Conservation (phyloP, 2,888 invertebrate species). For the Andricus quercusramuli region DNA sequence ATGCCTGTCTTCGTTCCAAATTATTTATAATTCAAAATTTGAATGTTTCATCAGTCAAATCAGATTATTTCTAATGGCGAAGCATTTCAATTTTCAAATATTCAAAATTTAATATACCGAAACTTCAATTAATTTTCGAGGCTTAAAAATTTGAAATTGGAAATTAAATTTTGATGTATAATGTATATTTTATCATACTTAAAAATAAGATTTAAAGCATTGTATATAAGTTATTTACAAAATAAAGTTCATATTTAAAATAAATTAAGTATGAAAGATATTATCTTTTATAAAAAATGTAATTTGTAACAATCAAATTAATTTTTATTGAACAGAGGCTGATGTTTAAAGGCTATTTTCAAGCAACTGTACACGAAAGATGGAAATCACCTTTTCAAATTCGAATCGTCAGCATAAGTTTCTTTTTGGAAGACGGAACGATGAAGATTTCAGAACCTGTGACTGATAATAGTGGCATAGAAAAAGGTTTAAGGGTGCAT, state of each 20-base stretch:
- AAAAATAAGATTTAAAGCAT: too few species aligned
- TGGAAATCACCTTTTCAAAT: constrained; percentile 84
- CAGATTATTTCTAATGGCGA: too few species aligned
- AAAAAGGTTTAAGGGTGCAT: constrained; percentile 84
- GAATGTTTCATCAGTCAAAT: too few species aligned
- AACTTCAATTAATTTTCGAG: too few species aligned
- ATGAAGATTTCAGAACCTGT: constrained; percentile 92
- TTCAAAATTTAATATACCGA: too few species aligned
- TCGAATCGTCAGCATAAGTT: constrained; percentile 90
- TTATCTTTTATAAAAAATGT: not conserved
- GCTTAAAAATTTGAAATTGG: too few species aligned
- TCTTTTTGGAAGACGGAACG: constrained; percentile 94
- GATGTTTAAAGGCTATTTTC: constrained; percentile 88
- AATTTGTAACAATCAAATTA: constrained; percentile 12
- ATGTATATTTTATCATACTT: too few species aligned
- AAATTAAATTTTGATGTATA: too few species aligned
- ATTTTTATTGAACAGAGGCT: constrained; percentile 81
- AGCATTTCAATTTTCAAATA: too few species aligned
- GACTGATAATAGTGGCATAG: constrained; percentile 90
- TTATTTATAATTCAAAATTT: too few species aligned
- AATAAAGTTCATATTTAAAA: not conserved
- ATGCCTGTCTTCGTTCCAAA: too few species aligned
- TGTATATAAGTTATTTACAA: too few species aligned
- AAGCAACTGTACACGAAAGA: constrained; percentile 88
- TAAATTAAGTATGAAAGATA: not conserved